These are phyloP conservation scores for Desmodus rotundus DNA, from an alignment of 2,113 vertebrate species.

Conservation along the genomic window DNA sequence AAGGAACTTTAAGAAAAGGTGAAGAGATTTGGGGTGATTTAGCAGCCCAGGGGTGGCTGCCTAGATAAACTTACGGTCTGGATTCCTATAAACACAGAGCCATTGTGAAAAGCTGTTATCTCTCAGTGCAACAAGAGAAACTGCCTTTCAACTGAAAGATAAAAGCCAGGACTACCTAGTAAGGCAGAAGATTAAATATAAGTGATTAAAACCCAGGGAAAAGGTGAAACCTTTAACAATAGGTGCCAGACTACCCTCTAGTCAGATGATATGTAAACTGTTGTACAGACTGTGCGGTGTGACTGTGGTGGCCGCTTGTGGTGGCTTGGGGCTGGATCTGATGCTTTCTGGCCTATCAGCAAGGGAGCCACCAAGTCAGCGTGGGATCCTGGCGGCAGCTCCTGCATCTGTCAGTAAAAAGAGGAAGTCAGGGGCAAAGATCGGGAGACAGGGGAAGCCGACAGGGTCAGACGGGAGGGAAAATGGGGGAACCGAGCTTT, in stretches of 20 bases:
- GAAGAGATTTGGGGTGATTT: slow-evolving; percentile 18
- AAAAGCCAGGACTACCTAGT: slow-evolving; percentile 23
- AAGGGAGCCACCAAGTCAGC: neutral
- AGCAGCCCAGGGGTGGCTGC: neutral
- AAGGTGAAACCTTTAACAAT: slow-evolving; percentile 14
- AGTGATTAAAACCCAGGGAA: slow-evolving; percentile 5
- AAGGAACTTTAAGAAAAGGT: slow-evolving; percentile 12
- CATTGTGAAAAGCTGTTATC: neutral
- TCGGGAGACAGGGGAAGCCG: neutral
- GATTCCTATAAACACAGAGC: neutral
- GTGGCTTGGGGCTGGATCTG: neutral
- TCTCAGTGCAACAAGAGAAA: neutral
- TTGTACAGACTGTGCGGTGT: neutral
- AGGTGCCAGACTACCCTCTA: neutral
- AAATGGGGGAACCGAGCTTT: neutral
- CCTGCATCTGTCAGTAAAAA: neutral
- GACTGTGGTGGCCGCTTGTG: neutral
- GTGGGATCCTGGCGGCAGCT: neutral
- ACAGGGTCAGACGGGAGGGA: neutral
- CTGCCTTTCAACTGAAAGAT: neutral
- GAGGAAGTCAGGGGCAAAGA: neutral
- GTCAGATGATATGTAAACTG: neutral
- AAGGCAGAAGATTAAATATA: slow-evolving; percentile 35
- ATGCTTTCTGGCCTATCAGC: neutral
- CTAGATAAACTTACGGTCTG: neutral